Conservation (phyloP, 2,888 invertebrate species). For the Xylota sylvarum region DNA sequence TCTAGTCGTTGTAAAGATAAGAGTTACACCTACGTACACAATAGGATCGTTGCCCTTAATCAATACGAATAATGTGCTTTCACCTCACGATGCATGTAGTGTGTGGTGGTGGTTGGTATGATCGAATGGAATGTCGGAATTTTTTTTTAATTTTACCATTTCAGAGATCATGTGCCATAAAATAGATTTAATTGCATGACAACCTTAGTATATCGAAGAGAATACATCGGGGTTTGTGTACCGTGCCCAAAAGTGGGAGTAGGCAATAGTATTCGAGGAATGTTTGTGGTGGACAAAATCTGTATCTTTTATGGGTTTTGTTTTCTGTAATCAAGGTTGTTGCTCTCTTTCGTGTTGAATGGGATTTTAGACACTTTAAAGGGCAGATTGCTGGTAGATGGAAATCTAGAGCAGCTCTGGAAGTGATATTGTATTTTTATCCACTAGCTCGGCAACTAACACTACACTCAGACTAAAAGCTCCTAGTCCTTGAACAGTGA, state of each 20-base stretch:
- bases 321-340: conserved; percentile 16
- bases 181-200: conserved; percentile 39
- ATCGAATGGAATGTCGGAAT: conserved; percentile 45
- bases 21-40: conserved; percentile 56
- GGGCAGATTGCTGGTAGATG: too few relatives aligned
- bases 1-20: conserved; percentile 57
- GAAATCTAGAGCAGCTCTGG: too few relatives aligned
- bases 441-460: too few relatives aligned
- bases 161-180: conserved; percentile 56
- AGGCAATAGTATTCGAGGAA: conserved; percentile 1
- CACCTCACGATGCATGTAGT: conserved; percentile 28
- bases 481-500: too few relatives aligned
- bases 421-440: too few relatives aligned
- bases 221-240: conserved; percentile 9
- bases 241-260: neutral
- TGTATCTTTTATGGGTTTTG: neutral
- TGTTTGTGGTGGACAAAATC: conserved; percentile 14
- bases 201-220: neutral
- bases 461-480: too few relatives aligned
- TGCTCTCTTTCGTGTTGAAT: neutral
- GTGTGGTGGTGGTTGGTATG: conserved; percentile 4
- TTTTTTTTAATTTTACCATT: too few relatives aligned
- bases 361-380: conserved; percentile 34
- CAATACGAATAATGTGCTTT: conserved; percentile 51
- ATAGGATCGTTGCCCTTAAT: conserved; percentile 55